These are phyloP conservation scores for Myotis vivesi DNA, from an alignment of 2,797 vertebrate genomes.

Conservation along the genomic window DNA sequence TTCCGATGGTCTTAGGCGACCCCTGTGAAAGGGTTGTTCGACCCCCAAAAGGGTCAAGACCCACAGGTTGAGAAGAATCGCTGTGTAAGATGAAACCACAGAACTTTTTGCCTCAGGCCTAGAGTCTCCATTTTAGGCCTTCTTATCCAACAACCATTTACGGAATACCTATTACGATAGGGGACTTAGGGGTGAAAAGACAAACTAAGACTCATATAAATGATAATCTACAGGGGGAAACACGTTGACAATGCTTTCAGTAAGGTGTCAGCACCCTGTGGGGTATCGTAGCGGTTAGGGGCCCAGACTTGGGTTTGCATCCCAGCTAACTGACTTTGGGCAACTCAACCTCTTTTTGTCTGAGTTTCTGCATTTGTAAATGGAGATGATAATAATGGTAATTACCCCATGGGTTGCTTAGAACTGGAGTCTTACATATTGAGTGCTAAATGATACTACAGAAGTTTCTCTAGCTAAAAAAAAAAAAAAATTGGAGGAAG, in stretches of 20 bases:
- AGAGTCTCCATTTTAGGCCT: neutral
- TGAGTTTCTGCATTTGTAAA: neutral
- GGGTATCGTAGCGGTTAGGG: fast-evolving
- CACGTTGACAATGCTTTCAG: neutral
- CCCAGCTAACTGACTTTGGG: neutral
- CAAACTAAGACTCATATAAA: neutral
- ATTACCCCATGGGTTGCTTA: neutral
- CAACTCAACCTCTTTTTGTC: neutral
- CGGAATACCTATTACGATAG: neutral
- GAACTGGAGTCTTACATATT: neutral
- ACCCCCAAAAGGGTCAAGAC: no score
- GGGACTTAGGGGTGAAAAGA: neutral
- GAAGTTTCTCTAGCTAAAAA: neutral
- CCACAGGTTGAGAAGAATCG: no score
- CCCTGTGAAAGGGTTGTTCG: no score
- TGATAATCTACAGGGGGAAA: no score
- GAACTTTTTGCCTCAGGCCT: no score
- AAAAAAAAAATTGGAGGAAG: neutral
- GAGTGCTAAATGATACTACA: neutral
- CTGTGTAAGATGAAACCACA: neutral
- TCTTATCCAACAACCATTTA: neutral
- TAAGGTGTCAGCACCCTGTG: neutral
- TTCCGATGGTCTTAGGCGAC: no score
- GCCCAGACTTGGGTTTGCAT: no score
- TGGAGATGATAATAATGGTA: neutral